Evolutionary conservation across 2,113 vertebrate species (phyloP), one percentile per base, ranked within the genome.

Genomic region (Hystrix brachyura): DNA sequence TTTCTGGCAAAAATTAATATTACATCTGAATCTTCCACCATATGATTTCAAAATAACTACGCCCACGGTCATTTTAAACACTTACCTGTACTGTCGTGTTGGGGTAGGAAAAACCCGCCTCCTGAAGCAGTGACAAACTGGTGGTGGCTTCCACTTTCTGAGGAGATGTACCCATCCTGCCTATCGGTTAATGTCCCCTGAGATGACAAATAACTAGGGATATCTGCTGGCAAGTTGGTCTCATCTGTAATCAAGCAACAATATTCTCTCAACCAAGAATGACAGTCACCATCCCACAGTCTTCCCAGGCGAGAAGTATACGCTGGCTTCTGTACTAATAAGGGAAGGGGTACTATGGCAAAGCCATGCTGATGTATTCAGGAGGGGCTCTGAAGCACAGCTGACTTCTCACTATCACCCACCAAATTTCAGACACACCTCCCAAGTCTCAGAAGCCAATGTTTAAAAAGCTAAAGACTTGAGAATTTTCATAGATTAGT

Each of bases 121-220:
- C 99, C 62, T 0, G 99, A 99, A 3, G 99, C 99, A 0, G 99
- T 90, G 95, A 99, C 96, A 43, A 99, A 99, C 97, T 99, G 99
- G 97, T 99, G 99, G 95, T 99, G 99, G 98, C 99, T 99, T 94
- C 99, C 99, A 48, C 99, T 99, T 98, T 99, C 99, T 15, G 99
- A 99, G 0, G 99, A 99, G 59, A 99, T 98, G 84, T 99, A 99
- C 2, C 99, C 99, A 25, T 99, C 99, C 93, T 99, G 99, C 5
- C 99, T 98, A 97, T 99, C 99, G 11, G 99, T 99, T 79, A 99
- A 96, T 0, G 99, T 99, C 3, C 99, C 99, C 96, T 99, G 99
- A 29, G 99, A 99, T 27, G 99, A 99, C 95, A 99, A 96, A 90
- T 99, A 99, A 97, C 99, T 99, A 55, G 99, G 99, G 93, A 99